Conservation (phyloP, 2,797 vertebrate genomes). For the Schizopygopsis malacanthus region DNA sequence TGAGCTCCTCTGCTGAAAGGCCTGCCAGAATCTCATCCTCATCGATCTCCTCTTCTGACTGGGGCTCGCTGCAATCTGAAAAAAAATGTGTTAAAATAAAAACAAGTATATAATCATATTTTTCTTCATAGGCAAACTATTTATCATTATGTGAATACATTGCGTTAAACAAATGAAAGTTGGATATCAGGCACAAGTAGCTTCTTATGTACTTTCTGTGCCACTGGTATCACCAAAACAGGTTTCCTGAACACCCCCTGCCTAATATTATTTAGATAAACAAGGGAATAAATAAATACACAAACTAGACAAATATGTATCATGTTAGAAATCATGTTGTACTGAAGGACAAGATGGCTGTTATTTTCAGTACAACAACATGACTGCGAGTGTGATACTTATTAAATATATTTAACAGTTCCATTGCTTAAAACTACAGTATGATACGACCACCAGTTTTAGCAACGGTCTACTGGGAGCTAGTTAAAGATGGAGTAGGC, state of each 20-base stretch:
- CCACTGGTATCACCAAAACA: neutral
- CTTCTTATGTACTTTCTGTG: neutral
- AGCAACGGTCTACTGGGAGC: constrained; percentile 7
- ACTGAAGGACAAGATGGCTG: neutral
- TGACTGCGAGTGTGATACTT: neutral
- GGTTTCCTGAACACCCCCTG: neutral
- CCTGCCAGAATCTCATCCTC: constrained; percentile 95
- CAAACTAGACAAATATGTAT: neutral
- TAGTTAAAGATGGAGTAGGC: constrained; percentile 4
- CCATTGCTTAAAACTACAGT: neutral
- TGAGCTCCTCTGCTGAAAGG: constrained; percentile 92
- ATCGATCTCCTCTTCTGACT: constrained; percentile 84
- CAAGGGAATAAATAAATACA: neutral
- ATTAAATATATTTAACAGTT: neutral
- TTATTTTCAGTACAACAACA: neutral
- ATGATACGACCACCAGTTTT: neutral
- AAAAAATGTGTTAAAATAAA: neutral
- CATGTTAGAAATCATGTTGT: neutral
- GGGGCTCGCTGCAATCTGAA: constrained; percentile 71
- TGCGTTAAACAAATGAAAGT: neutral
- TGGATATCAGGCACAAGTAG: neutral
- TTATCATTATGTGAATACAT: neutral
- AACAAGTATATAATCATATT: neutral
- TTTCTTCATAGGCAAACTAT: neutral
- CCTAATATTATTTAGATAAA: neutral